Base-by-base conservation (phyloP, 2,797 vertebrate genomes). In the Agapornis canus region DNA sequence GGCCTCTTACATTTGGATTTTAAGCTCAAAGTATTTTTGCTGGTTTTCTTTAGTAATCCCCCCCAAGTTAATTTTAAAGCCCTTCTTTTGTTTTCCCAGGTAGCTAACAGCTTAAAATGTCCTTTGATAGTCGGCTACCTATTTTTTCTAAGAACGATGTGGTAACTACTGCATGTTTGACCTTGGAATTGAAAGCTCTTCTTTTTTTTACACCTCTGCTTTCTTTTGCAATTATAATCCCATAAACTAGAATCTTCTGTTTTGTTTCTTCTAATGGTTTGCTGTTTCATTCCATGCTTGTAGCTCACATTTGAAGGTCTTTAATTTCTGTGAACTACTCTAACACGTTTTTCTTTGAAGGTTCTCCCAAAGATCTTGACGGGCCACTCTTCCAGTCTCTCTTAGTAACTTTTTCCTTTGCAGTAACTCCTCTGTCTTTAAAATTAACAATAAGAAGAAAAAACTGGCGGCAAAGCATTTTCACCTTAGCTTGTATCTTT, bases 301-400 rank as follows among this genome's bases (percentile, higher is more conserved):
- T 96, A 92, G 98, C 95, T 98, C 96, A 97, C 97, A 95, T 98
- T 97, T 98, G 98, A 91, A 96, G 97, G 95, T 97, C 97, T 98
- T 97, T 97, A 97, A 98, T 98, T 98, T 97, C 93, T 94, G 97
- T 98, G 96, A 98, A 98, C 98, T 97, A 97, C 97, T 98, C 98
- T 98, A 98, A 98, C 96, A 95, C 97, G 45, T 98, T 98, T 98
- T 98, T 98, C 98, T 98, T 98, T 98, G 90, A 98, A 98, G 98
- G 98, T 98, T 98, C 97, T 98, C 95, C 97, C 98, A 98, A 98
- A 98, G 98, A 98, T 97, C 98, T 98, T 98, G 98, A 97, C 66
- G 97, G 98, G 96, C 97, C 97, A 97, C 94, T 98, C 97, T 98
- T 98, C 97, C 98, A 98, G 97, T 98, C 97, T 98, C 96, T 97